These are phyloP conservation scores for Apamea monoglypha DNA, from an alignment of 2,888 invertebrate species.

Conservation along the genomic window DNA sequence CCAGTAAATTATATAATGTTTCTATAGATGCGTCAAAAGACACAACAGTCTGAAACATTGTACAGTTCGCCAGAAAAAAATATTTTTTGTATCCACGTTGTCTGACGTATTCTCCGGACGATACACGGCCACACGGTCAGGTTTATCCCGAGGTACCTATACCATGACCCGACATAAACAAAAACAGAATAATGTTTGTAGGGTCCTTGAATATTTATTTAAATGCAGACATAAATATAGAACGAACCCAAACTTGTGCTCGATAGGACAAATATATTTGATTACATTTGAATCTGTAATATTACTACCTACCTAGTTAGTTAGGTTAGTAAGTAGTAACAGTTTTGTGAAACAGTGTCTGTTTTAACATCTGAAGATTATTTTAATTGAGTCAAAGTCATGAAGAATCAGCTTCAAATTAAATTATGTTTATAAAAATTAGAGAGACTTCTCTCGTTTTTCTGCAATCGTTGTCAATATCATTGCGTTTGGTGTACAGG, in stretches of 20 bases:
- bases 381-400: background rate
- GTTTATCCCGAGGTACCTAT: background rate
- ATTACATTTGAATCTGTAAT: constrained; percentile 16
- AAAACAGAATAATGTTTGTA: background rate
- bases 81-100: background rate
- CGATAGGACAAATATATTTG: background rate
- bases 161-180: background rate
- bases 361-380: background rate
- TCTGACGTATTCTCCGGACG: background rate
- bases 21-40: background rate
- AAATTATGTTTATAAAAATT: background rate
- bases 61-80: background rate
- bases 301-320: background rate
- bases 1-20: background rate
- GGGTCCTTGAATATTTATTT: constrained; percentile 24
- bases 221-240: constrained; percentile 13
- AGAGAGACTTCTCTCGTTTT: background rate
- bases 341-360: constrained; percentile 10
- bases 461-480: background rate
- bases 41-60: background rate
- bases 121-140: background rate
- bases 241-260: constrained; percentile 13
- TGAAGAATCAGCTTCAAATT: background rate
- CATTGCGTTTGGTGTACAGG: background rate
- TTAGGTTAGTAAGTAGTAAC: background rate